Percentiles rank a stretch among this genome's conserved stretches.
phyloP scores from a whole-genome alignment of 2,797 vertebrate genomes.

The Tadarida brasiliensis region DNA sequence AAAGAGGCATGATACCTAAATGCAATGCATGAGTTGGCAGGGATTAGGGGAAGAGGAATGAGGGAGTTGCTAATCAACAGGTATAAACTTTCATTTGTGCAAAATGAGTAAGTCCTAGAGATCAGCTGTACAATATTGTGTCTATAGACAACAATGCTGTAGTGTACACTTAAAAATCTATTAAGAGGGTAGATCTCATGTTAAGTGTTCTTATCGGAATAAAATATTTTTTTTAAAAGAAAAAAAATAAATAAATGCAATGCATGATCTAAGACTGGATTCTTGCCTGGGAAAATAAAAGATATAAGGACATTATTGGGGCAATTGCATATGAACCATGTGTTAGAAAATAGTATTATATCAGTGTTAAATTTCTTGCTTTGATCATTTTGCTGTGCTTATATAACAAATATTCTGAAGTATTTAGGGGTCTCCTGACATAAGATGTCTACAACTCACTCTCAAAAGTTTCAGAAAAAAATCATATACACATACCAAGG shows the following conservation, averaged over 20 bases:
- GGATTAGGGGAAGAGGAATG: too few species aligned
- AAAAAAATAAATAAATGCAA: too few species aligned
- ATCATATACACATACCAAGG: neutral
- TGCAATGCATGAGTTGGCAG: neutral
- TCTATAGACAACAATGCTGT: too few species aligned
- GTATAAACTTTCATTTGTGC: too few species aligned
- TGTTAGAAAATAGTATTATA: neutral
- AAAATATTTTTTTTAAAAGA: too few species aligned
- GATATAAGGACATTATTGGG: neutral
- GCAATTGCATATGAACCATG: neutral
- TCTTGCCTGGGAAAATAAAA: neutral
- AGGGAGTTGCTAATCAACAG: too few species aligned
- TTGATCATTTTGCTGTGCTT: conserved; percentile 23
- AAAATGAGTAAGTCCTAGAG: too few species aligned
- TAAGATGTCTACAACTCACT: neutral
- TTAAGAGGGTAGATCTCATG: too few species aligned
- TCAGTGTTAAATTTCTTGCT: neutral
- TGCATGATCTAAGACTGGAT: neutral
- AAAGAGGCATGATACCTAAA: neutral
- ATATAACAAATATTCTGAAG: conserved; percentile 26
- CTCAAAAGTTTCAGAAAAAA: neutral
- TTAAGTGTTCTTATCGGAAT: too few species aligned
- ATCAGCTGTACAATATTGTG: too few species aligned
- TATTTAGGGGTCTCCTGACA: conserved; percentile 7
- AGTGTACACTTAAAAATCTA: too few species aligned